Evolutionary conservation across 2,797 vertebrate genomes (phyloP).

Genomic region (Etheostoma perlongum): DNA sequence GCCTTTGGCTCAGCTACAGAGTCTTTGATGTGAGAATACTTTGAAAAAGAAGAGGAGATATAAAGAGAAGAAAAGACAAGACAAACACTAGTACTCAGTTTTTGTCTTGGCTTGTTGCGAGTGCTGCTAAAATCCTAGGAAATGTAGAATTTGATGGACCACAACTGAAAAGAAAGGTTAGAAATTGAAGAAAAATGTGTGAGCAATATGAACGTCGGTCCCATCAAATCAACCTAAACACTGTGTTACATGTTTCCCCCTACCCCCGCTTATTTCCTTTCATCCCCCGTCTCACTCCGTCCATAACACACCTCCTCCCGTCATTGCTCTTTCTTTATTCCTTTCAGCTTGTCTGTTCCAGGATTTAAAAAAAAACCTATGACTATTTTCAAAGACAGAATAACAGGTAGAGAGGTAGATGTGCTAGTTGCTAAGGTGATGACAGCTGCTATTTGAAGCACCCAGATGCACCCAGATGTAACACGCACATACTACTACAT

Average conservation of each 20-base stretch:
- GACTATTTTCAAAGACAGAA: constrained; percentile 51
- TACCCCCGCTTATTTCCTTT: constrained; percentile 48
- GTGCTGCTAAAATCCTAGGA: constrained; percentile 38
- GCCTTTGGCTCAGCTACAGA: constrained; percentile 30
- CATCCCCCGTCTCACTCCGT: constrained; percentile 49
- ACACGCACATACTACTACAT: constrained; percentile 13
- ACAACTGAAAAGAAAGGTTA: constrained; percentile 36
- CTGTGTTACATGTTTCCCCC: constrained; percentile 34
- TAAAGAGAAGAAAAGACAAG: constrained; percentile 33
- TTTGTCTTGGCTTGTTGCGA: constrained; percentile 38
- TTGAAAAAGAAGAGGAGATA: constrained; percentile 42
- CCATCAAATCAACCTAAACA: constrained; percentile 56
- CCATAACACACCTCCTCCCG: constrained; percentile 54
- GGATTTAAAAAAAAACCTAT: constrained; percentile 27
- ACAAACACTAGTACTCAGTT: constrained; percentile 13
- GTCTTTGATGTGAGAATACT: constrained; percentile 58
- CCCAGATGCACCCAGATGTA: constrained; percentile 40
- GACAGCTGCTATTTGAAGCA: constrained; percentile 64
- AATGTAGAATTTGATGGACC: constrained; percentile 38
- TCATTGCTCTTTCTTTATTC: constrained; percentile 49
- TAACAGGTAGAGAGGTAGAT: constrained; percentile 49
- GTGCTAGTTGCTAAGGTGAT: constrained; percentile 76
- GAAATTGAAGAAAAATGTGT: constrained; percentile 32
- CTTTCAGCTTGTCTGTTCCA: constrained; percentile 47
- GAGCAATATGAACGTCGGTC: constrained; percentile 32